Percentiles rank a stretch among this genome's conserved stretches.
Evolutionary conservation across 2,113 vertebrate species (phyloP).

Genomic region (Poecilia latipinna): DNA sequence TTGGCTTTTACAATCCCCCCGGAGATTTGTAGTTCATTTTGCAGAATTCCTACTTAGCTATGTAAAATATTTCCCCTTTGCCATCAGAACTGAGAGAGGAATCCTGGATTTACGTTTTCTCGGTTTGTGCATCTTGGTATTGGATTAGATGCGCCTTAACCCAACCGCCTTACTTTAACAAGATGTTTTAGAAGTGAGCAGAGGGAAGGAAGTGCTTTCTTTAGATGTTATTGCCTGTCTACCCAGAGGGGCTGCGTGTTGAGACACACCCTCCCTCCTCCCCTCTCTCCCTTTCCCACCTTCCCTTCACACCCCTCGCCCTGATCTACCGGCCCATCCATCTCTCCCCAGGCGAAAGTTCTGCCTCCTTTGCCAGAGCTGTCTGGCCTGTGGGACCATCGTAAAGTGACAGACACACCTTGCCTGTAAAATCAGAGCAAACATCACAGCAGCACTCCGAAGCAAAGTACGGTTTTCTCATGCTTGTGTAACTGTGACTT

Average conservation of each 20-base stretch:
- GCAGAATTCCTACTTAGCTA: constrained; percentile 67
- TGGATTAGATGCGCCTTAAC: constrained; percentile 1
- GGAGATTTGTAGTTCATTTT: constrained; percentile 70
- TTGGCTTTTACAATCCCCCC: constrained; percentile 74
- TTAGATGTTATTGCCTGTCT: constrained; percentile 70
- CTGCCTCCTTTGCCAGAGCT: constrained; percentile 33
- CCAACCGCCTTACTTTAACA: constrained; percentile 40
- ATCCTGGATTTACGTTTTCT: constrained; percentile 37
- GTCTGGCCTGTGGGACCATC: constrained; percentile 45
- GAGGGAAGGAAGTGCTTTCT: constrained; percentile 74
- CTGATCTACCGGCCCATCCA: constrained; percentile 54
- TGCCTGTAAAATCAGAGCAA: constrained; percentile 22
- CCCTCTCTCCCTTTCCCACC: constrained; percentile 28
- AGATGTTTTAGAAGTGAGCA: constrained; percentile 33
- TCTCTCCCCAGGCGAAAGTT: constrained; percentile 51
- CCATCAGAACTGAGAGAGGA: constrained; percentile 1
- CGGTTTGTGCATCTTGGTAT: constrained; percentile 18
- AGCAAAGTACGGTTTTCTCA: constrained; percentile 18
- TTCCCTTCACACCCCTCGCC: constrained; percentile 57
- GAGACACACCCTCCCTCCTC: constrained; percentile 53
- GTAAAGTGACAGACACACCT: constrained; percentile 40
- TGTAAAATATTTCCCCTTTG: constrained; percentile 69
- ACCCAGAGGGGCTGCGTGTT: constrained; percentile 76
- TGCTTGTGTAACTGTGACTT: background rate
- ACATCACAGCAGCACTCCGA: constrained; percentile 20